Evolutionary conservation across 2,888 invertebrate species (phyloP).

Genomic region (Orthonychiurus folsomi): DNA sequence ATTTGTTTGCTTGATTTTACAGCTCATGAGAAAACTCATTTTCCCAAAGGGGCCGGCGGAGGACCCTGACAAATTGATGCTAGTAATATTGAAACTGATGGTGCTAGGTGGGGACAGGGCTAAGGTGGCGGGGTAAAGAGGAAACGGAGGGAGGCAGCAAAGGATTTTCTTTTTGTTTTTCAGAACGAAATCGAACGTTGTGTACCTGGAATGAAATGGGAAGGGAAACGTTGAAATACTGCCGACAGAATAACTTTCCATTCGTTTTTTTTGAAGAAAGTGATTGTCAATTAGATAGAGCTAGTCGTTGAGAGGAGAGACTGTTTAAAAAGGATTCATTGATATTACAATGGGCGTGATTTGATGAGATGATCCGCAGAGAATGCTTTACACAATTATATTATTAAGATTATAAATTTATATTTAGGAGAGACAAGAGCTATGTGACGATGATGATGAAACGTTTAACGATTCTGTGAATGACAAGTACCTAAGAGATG

Average conservation of each 20-base stretch:
- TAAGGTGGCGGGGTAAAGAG: neutral
- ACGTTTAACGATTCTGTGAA: constrained; percentile 6
- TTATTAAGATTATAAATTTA: constrained; percentile 5
- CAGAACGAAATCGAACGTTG: neutral
- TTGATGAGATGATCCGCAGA: neutral
- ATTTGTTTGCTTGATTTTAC: too few relatives aligned
- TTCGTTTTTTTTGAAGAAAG: constrained; percentile 1
- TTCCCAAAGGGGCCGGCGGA: constrained; percentile 46
- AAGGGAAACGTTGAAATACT: neutral
- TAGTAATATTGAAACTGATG: neutral
- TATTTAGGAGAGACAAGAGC: neutral
- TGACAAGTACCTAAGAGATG: constrained; percentile 9
- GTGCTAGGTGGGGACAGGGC: neutral
- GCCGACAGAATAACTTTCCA: neutral
- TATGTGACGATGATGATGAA: neutral
- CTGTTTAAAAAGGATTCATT: constrained; percentile 14
- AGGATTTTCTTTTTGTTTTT: neutral
- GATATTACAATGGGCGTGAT: constrained; percentile 11
- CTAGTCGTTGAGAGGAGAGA: constrained; percentile 17
- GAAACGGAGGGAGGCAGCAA: neutral
- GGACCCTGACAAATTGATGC: neutral
- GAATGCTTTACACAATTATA: neutral
- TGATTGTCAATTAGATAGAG: constrained; percentile 3
- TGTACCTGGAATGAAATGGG: constrained; percentile 1
- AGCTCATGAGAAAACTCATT: constrained; percentile 89